Conservation (phyloP, 2,888 invertebrate genomes). For the Caenorhabditis sp. region DNA sequence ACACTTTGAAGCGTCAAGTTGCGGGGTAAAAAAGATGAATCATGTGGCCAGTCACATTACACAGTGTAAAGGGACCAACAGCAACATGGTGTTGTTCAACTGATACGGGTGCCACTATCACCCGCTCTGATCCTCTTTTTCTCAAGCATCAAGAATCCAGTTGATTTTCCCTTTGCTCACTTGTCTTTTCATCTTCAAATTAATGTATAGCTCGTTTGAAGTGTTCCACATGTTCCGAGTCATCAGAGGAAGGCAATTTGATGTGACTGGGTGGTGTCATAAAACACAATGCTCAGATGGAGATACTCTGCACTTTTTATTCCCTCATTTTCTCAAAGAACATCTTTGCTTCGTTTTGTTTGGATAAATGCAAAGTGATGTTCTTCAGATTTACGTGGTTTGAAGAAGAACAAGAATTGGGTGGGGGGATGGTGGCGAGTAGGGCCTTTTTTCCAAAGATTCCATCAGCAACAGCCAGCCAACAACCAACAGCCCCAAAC, state of each 20-base stretch:
- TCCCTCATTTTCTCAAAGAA: constrained; percentile 6
- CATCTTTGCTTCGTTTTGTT: neutral
- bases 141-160: constrained; percentile 37
- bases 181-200: neutral
- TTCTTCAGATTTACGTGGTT: constrained; percentile 54
- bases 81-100: constrained; percentile 55
- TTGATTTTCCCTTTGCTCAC: neutral
- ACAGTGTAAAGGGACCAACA: constrained; percentile 39
- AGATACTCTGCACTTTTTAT: no score
- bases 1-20: constrained; percentile 11
- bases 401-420: constrained; percentile 45
- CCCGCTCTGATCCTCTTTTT: constrained; percentile 21
- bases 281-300: constrained; percentile 53
- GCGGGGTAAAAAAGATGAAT: constrained; percentile 46
- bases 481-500: constrained; percentile 4
- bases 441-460: constrained; percentile 43
- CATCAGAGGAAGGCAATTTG: constrained; percentile 15
- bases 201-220: constrained; percentile 16
- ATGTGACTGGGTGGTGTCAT: constrained; percentile 41
- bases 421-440: constrained; percentile 9
- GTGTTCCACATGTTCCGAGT: constrained; percentile 38
- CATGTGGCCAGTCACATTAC: constrained; percentile 50
- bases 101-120: constrained; percentile 51
- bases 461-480: constrained; percentile 32
- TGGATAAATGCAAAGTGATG: constrained; percentile 37